These are phyloP conservation scores for Dinocampus coccinellae DNA, from an alignment of 2,888 invertebrate species.

Conservation along the genomic window DNA sequence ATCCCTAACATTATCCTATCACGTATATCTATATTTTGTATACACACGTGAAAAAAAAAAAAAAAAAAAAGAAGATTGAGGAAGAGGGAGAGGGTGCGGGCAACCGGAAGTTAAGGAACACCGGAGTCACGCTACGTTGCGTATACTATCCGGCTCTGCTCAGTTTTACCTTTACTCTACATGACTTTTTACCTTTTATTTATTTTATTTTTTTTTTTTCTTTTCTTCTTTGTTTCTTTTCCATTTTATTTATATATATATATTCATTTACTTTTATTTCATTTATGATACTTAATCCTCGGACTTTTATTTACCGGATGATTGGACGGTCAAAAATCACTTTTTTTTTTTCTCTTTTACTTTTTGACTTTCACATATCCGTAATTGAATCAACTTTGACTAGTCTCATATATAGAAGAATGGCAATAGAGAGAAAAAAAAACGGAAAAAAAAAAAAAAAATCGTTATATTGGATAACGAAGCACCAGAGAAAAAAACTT, in stretches of 20 bases:
- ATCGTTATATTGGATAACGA: slow-evolving; percentile 12
- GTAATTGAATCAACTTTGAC: slow-evolving; percentile 28
- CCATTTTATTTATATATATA: not conserved
- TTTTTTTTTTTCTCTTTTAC: not conserved
- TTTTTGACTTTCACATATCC: not conserved
- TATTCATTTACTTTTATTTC: too few relatives aligned
- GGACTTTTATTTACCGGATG: not conserved
- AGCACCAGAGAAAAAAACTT: not conserved
- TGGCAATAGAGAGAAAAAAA: slow-evolving; percentile 3
- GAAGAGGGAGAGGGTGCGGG: slow-evolving; percentile 32
- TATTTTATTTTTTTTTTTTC: not conserved
- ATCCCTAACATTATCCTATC: not conserved
- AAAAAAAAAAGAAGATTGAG: not conserved
- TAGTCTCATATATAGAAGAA: too few relatives aligned
- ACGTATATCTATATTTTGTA: not conserved
- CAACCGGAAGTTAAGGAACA: slow-evolving; percentile 45
- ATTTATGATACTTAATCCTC: not conserved
- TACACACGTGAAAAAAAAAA: not conserved
- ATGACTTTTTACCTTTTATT: not conserved
- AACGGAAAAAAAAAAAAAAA: not conserved
- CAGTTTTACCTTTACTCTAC: slow-evolving; percentile 7
- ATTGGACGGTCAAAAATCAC: not conserved
- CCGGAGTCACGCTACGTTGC: slow-evolving; percentile 68
- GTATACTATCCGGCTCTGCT: slow-evolving; percentile 45
- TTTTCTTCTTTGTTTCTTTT: not conserved